Percentiles rank a stretch among this genome's conserved stretches.
phyloP scores from a whole-genome alignment of 2,888 invertebrate species.

The Protodeltote pygarga region DNA sequence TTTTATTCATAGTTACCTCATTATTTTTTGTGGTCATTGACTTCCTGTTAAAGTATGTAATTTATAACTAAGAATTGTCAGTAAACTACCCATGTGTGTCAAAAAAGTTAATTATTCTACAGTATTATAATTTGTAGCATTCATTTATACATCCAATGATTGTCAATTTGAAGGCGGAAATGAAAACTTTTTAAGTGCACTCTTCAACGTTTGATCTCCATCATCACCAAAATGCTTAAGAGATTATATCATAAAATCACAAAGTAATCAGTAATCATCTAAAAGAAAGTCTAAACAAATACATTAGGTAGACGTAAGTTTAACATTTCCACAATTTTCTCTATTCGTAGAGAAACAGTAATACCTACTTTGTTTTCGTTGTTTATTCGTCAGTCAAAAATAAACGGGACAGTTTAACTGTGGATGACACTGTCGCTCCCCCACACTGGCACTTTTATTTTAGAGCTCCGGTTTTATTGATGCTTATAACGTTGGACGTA shows the following conservation, averaged over 20 bases:
- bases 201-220: too few relatives aligned
- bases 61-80: conserved; percentile 15
- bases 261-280: background rate
- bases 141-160: conserved; percentile 1
- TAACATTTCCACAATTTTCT: conserved; percentile 37
- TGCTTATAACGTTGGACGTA: conserved; percentile 28
- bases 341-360: conserved; percentile 16
- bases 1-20: conserved; percentile 39
- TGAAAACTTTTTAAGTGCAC: too few relatives aligned
- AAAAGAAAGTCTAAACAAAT: conserved; percentile 4
- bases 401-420: conserved; percentile 44
- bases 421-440: conserved; percentile 34
- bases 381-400: conserved; percentile 47
- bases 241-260: conserved; percentile 15
- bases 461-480: conserved; percentile 45
- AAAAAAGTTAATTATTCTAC: conserved; percentile 7
- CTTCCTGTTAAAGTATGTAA: conserved; percentile 52
- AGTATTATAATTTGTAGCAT: background rate
- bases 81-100: conserved; percentile 18
- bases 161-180: too few relatives aligned
- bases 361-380: conserved; percentile 36
- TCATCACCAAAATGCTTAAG: too few relatives aligned
- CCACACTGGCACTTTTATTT: conserved; percentile 44
- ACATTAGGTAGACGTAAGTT: conserved; percentile 1
- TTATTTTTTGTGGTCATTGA: conserved; percentile 53